Conservation (phyloP, 2,113 vertebrate genomes). For the Anoplopoma fimbria region DNA sequence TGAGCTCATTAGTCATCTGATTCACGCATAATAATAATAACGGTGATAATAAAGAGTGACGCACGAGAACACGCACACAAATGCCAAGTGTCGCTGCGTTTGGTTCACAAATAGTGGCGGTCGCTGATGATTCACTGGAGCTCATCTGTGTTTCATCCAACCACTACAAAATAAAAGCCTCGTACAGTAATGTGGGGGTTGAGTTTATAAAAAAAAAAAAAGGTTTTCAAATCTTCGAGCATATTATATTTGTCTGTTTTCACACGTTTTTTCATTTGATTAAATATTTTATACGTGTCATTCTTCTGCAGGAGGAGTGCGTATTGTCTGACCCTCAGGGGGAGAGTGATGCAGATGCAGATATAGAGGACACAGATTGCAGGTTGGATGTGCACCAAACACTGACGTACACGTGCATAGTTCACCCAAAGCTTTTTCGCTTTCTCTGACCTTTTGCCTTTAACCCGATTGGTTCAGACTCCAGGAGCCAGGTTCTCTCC, state of each 20-base stretch:
- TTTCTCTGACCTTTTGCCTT: conserved; percentile 20
- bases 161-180: conserved; percentile 37
- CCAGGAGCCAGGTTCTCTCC: conserved; percentile 80
- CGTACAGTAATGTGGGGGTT: not conserved
- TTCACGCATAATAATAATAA: conserved; percentile 36
- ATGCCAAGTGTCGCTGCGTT: conserved; percentile 31
- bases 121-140: conserved; percentile 54
- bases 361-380: conserved; percentile 86
- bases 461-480: conserved; percentile 69
- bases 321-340: conserved; percentile 83
- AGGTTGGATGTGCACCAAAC: conserved; percentile 66
- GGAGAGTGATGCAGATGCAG: conserved; percentile 86
- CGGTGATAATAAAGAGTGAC: conserved; percentile 39
- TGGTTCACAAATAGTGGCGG: conserved; percentile 16
- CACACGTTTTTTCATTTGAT: not conserved
- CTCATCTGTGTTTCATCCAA: conserved; percentile 9
- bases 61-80: conserved; percentile 34
- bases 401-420: not conserved
- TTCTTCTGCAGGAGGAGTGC: conserved; percentile 80
- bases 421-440: not conserved
- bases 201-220: not conserved
- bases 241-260: not conserved
- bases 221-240: not conserved
- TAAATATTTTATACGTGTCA: not conserved
- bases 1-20: conserved; percentile 53